Conservation (phyloP, 2,888 invertebrate genomes). For the Drosophila sordidapex region DNA sequence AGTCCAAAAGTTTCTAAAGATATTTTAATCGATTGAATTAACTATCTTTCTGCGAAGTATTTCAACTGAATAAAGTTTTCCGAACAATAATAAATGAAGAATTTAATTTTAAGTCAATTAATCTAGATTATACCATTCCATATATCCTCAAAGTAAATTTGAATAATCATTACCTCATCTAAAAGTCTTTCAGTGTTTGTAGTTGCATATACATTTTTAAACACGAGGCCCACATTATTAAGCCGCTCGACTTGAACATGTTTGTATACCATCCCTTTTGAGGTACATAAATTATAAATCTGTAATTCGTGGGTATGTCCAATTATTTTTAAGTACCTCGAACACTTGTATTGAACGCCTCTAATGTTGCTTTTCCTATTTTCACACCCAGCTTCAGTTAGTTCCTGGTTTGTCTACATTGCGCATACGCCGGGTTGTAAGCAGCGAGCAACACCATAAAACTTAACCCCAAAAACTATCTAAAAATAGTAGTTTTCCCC, state of each 20-base stretch:
- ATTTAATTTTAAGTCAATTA: not conserved
- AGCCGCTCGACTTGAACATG: not conserved
- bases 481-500: constrained; percentile 55
- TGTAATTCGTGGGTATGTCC: not conserved
- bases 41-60: not conserved
- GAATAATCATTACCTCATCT: not conserved
- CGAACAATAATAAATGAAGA: not conserved
- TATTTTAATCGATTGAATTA: constrained; percentile 4
- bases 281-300: not conserved
- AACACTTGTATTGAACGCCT: not conserved
- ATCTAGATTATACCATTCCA: too few relatives aligned
- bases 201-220: not conserved
- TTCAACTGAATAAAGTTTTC: not conserved
- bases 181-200: not conserved
- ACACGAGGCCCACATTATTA: too few relatives aligned
- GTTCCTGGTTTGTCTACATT: constrained; percentile 30
- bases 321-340: not conserved
- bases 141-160: not conserved
- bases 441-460: not conserved
- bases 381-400: constrained; percentile 24
- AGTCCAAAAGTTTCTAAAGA: constrained; percentile 10
- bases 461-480: constrained; percentile 23
- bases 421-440: constrained; percentile 22
- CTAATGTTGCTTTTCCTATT: not conserved
- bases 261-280: not conserved